A percentile compares a stretch with the other conserved stretches of the same genome.
Conservation (phyloP, 1,140 invertebrate genomes). For the Dysdera silvatica region DNA sequence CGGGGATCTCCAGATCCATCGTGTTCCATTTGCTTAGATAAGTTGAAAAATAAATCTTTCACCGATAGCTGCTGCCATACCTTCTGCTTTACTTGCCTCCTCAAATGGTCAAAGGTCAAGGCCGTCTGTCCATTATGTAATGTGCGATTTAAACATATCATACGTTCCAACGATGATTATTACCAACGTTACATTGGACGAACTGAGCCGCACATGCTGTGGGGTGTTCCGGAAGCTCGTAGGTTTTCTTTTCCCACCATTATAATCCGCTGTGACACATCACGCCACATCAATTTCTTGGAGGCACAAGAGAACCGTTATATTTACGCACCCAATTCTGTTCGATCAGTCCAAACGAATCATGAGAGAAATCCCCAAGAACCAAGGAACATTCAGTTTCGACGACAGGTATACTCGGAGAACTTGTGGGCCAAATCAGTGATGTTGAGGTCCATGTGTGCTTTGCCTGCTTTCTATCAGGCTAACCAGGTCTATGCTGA, state of each 20-base stretch:
- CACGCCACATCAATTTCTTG: too few species aligned
- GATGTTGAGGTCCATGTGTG: conserved; percentile 59
- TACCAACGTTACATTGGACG: conserved; percentile 69
- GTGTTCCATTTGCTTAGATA: conserved; percentile 85
- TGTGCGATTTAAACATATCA: conserved; percentile 81
- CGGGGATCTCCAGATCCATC: conserved; percentile 45
- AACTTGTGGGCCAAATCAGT: conserved; percentile 63
- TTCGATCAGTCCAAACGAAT: conserved; percentile 6
- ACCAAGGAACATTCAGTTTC: conserved; percentile 43
- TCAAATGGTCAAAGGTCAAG: conserved; percentile 92
- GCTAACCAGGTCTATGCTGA: conserved; percentile 67
- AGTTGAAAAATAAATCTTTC: conserved; percentile 76
- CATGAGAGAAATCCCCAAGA: not conserved
- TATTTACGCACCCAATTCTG: conserved; percentile 19
- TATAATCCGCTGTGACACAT: too few species aligned
- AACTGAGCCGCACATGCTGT: too few species aligned
- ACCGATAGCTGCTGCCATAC: conserved; percentile 85
- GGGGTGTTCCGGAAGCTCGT: conserved; percentile 4
- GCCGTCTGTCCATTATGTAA: conserved; percentile 90
- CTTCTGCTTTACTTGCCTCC: conserved; percentile 85
- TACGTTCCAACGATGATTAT: conserved; percentile 74
- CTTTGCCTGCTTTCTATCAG: conserved; percentile 60
- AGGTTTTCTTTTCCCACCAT: conserved; percentile 37
- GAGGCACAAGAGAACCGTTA: not conserved
- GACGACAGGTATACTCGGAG: conserved; percentile 65